A percentile compares a stretch with the other conserved stretches of the same genome.
Conservation (phyloP, 2,888 invertebrate genomes). For the Caenorhabditis uteleia region DNA sequence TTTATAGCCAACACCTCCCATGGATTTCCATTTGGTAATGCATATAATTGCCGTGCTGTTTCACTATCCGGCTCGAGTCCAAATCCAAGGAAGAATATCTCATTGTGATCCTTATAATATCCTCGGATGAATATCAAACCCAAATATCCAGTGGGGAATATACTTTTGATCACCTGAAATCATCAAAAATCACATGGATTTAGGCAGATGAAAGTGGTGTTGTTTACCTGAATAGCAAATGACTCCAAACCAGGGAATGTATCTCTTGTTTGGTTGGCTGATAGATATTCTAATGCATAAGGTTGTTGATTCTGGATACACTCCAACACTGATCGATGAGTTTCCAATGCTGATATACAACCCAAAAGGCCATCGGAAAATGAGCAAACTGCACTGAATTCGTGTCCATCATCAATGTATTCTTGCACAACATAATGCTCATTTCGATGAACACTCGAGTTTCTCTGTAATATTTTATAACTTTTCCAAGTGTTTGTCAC, state of each 20-base stretch:
- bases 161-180: constrained; percentile 50
- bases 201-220: neutral
- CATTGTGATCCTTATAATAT: constrained; percentile 64
- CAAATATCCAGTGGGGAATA: constrained; percentile 35
- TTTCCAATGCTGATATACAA: constrained; percentile 50
- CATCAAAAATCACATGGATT: neutral
- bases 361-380: constrained; percentile 53
- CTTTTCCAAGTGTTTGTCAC: neutral
- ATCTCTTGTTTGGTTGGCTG: constrained; percentile 60
- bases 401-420: constrained; percentile 59
- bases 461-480: constrained; percentile 26
- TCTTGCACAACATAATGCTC: constrained; percentile 61
- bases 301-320: constrained; percentile 51
- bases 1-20: constrained; percentile 31
- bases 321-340: constrained; percentile 45
- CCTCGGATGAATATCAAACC: constrained; percentile 56
- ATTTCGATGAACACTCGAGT: constrained; percentile 49
- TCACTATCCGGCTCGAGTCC: constrained; percentile 55
- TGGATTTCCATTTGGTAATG: constrained; percentile 16
- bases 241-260: constrained; percentile 61
- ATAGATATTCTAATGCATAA: constrained; percentile 56
- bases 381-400: constrained; percentile 59
- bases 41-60: constrained; percentile 37
- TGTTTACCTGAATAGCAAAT: constrained; percentile 53
- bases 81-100: constrained; percentile 59